Percentiles rank a stretch among this genome's conserved stretches.
Conservation (phyloP, 2,797 vertebrate species). For the Urocyon cinereoargenteus region DNA sequence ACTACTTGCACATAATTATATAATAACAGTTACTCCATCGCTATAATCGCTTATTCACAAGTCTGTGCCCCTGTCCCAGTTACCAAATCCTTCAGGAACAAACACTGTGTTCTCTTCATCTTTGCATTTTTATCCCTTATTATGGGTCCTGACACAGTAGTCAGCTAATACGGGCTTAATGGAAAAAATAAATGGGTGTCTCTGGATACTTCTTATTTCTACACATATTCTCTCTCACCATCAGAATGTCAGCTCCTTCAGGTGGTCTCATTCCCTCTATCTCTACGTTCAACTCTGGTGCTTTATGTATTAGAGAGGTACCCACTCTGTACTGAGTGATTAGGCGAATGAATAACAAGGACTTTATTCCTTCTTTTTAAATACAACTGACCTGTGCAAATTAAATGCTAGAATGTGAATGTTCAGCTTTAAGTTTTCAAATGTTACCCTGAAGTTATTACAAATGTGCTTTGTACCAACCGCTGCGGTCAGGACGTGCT, state of each 20-base stretch:
- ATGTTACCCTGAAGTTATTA: background rate
- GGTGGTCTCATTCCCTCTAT: background rate
- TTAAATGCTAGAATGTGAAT: background rate
- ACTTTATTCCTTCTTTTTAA: background rate
- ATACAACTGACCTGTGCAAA: background rate
- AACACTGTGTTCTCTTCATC: background rate
- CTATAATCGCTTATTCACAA: background rate
- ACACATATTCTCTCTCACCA: background rate
- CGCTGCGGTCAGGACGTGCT: background rate
- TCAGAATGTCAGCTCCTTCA: background rate
- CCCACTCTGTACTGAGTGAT: background rate
- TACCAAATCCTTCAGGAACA: background rate
- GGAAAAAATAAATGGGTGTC: background rate
- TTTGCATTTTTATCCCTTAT: background rate
- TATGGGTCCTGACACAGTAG: background rate
- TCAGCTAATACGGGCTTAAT: background rate
- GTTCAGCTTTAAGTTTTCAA: constrained; percentile 53
- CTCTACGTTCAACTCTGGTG: background rate
- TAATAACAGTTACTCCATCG: background rate
- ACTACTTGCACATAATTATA: background rate
- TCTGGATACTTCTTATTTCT: background rate
- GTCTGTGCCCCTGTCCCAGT: background rate
- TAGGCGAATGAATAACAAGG: background rate
- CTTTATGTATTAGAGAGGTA: background rate
- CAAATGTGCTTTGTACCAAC: background rate